Evolutionary conservation across 2,113 vertebrate species (phyloP).

Genomic region (Bagarius yarrelli): DNA sequence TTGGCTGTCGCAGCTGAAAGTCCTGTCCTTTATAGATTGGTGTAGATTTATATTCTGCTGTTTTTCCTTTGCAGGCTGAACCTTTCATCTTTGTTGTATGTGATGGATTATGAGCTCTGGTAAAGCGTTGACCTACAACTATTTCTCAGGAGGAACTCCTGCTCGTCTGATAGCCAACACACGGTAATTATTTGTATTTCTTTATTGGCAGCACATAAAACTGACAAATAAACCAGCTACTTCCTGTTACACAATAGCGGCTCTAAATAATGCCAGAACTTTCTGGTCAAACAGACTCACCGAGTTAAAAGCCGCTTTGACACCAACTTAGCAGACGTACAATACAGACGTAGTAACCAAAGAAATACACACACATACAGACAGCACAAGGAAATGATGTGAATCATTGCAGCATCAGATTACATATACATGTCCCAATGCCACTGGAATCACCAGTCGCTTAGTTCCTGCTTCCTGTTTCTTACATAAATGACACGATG

Average conservation of each 20-base stretch:
- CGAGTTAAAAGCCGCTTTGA: neutral
- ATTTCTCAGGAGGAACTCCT: conserved; percentile 72
- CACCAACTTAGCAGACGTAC: neutral
- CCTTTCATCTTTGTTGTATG: conserved; percentile 52
- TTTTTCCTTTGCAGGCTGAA: conserved; percentile 60
- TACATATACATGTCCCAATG: neutral
- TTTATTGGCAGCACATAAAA: neutral
- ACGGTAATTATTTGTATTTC: conserved; percentile 67
- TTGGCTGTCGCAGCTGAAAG: neutral
- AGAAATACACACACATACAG: neutral
- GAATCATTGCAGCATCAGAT: neutral
- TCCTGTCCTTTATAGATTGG: neutral
- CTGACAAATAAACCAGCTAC: neutral
- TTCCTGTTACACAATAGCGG: neutral
- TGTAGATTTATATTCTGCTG: neutral
- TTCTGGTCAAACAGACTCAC: neutral
- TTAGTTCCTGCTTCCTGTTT: neutral
- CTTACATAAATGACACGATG: neutral
- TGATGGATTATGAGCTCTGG: conserved; percentile 81
- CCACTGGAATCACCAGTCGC: neutral
- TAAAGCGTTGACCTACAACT: conserved; percentile 73
- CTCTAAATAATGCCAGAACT: neutral
- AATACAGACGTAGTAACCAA: neutral
- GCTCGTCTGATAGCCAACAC: conserved; percentile 66
- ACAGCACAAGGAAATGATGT: neutral